Conservation (phyloP, 2,113 vertebrate genomes). For the Etheostoma cragini region DNA sequence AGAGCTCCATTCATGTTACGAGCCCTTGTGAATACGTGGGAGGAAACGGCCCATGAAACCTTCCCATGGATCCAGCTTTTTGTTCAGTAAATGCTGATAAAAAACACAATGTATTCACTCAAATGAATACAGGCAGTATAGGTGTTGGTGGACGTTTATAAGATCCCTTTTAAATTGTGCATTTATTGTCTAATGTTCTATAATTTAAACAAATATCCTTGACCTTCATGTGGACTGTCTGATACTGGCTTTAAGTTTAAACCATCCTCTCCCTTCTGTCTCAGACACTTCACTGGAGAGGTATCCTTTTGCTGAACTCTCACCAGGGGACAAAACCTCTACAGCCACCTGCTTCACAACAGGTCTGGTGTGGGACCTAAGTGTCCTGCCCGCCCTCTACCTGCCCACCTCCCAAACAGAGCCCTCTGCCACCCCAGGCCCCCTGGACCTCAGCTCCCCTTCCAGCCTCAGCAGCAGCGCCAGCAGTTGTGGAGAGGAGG, state of each 20-base stretch:
- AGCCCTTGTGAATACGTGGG: conserved; percentile 82
- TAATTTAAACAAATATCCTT: neutral
- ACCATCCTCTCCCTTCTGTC: conserved; percentile 10
- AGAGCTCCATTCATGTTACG: conserved; percentile 83
- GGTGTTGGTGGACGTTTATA: neutral
- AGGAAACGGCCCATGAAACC: conserved; percentile 76
- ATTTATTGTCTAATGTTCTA: neutral
- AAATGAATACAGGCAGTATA: neutral
- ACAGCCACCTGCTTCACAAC: conserved; percentile 87
- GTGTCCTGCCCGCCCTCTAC: conserved; percentile 87
- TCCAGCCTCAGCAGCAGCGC: conserved; percentile 84
- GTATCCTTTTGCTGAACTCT: conserved; percentile 83
- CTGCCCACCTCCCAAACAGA: conserved; percentile 79
- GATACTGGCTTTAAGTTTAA: conserved; percentile 15
- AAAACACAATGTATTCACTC: conserved; percentile 1
- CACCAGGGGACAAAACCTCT: conserved; percentile 67
- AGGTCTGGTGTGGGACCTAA: conserved; percentile 91
- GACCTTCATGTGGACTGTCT: conserved; percentile 15
- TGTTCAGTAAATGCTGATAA: conserved; percentile 36
- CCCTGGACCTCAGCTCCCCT: conserved; percentile 90
- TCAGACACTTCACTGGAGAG: conserved; percentile 87
- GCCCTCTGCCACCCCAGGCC: conserved; percentile 77
- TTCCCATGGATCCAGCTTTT: conserved; percentile 57
- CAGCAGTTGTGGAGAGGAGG: conserved; percentile 91
- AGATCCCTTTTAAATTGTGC: neutral